A percentile compares a stretch with the other conserved stretches of the same genome.
phyloP scores from a whole-genome alignment of 2,797 vertebrate genomes.

The Neostethus bicornis region DNA sequence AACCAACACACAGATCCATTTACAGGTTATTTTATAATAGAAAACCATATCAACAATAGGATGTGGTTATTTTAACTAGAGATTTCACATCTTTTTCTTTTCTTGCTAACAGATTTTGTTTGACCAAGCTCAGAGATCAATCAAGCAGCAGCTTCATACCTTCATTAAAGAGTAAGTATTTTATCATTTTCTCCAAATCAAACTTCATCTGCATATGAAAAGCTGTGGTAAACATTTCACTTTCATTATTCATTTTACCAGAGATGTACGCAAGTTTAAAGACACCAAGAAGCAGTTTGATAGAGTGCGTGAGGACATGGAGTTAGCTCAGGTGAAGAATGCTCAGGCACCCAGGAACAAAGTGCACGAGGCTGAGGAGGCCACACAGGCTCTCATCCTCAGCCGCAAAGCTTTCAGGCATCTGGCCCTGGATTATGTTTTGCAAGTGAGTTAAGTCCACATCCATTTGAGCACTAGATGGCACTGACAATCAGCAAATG shows the following conservation, averaged over 20 bases:
- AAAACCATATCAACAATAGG: neutral
- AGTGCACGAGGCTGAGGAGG: slow-evolving; percentile 95
- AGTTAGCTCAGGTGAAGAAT: slow-evolving; percentile 94
- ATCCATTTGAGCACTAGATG: slow-evolving; percentile 41
- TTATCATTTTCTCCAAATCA: neutral
- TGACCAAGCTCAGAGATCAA: slow-evolving; percentile 96
- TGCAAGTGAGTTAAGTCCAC: slow-evolving; percentile 82
- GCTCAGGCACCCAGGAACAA: slow-evolving; percentile 95
- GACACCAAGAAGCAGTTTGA: slow-evolving; percentile 99
- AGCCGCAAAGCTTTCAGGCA: slow-evolving; percentile 95
- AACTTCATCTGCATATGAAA: neutral
- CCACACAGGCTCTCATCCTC: slow-evolving; percentile 86
- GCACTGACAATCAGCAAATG: slow-evolving; percentile 25
- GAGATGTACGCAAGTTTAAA: slow-evolving; percentile 94
- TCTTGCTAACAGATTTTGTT: slow-evolving; percentile 88
- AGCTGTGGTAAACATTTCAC: neutral
- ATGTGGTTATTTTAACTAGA: neutral
- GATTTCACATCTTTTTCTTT: slow-evolving; percentile 11
- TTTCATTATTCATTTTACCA: slow-evolving; percentile 46
- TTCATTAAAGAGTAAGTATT: slow-evolving; percentile 96
- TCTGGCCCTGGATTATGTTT: slow-evolving; percentile 91
- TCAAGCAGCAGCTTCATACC: slow-evolving; percentile 94
- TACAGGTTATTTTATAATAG: no score
- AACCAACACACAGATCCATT: no score
- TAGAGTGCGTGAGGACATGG: slow-evolving; percentile 94